phyloP scores from a whole-genome alignment of 30 jellyfish, hydroid and myxozoan species.

The Turritopsis dohrnii region DNA sequence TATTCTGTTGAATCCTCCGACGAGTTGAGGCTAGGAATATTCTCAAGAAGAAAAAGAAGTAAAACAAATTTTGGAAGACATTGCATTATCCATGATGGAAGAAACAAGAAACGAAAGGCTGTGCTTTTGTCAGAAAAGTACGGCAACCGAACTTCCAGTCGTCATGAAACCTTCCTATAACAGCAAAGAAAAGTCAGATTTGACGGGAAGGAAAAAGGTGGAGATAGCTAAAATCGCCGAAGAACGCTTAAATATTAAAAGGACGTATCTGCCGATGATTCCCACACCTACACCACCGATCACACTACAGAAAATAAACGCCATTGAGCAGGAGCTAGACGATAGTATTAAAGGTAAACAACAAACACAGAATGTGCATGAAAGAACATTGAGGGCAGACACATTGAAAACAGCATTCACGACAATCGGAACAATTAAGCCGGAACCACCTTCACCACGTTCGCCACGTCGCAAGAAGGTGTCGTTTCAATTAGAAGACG shows the following conservation, averaged over 20 bases:
- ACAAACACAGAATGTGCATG: not conserved
- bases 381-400: not conserved
- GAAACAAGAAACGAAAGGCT: not conserved
- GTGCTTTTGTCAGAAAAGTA: not conserved
- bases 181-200: not conserved
- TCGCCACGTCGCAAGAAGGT: not conserved
- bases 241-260: not conserved
- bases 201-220: not conserved
- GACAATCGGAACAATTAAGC: not conserved
- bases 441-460: not conserved
- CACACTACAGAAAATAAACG: not conserved
- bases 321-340: not conserved
- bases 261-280: not conserved
- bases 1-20: no score
- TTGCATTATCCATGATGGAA: not conserved
- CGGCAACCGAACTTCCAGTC: not conserved
- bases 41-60: not conserved
- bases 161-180: not conserved
- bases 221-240: not conserved
- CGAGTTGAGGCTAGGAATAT: no score
- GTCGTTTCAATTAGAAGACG: not conserved
- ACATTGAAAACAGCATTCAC: not conserved
- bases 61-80: not conserved
- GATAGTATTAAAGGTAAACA: not conserved
- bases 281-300: not conserved